phyloP scores from a whole-genome alignment of 1,140 invertebrate species.

The Mya arenaria region DNA sequence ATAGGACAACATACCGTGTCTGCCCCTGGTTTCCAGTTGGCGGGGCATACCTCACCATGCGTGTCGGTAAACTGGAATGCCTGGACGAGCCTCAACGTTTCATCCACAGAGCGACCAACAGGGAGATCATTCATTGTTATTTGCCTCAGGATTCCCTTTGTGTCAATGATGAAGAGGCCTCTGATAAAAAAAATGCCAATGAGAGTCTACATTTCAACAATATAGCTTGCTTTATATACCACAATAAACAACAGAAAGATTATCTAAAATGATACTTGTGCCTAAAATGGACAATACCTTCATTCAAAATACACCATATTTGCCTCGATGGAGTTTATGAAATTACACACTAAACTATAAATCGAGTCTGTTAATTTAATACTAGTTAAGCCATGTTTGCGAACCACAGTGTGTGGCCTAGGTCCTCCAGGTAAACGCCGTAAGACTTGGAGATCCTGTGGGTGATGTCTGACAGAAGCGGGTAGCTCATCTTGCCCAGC shows the following conservation, averaged over 20 bases:
- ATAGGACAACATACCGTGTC: slow-evolving; percentile 85
- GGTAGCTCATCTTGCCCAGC: slow-evolving; percentile 93
- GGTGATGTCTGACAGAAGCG: slow-evolving; percentile 94
- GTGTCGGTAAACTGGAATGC: slow-evolving; percentile 96
- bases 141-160: slow-evolving; percentile 85
- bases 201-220: too few species aligned
- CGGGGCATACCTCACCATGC: slow-evolving; percentile 89
- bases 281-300: too few species aligned
- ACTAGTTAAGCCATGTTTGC: too few species aligned
- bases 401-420: slow-evolving; percentile 80
- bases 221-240: too few species aligned
- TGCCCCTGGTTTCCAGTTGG: slow-evolving; percentile 86
- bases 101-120: slow-evolving; percentile 91
- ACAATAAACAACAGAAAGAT: too few species aligned
- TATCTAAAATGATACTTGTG: too few species aligned
- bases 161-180: slow-evolving; percentile 88
- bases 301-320: too few species aligned
- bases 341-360: too few species aligned
- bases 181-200: slow-evolving; percentile 77
- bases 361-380: too few species aligned
- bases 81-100: slow-evolving; percentile 94
- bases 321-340: too few species aligned
- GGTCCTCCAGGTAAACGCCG: slow-evolving; percentile 83
- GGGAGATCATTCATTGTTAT: slow-evolving; percentile 89
- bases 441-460: slow-evolving; percentile 96